Conservation (phyloP, 2,888 invertebrate genomes). For the Lepidocyrtoides sp. region DNA sequence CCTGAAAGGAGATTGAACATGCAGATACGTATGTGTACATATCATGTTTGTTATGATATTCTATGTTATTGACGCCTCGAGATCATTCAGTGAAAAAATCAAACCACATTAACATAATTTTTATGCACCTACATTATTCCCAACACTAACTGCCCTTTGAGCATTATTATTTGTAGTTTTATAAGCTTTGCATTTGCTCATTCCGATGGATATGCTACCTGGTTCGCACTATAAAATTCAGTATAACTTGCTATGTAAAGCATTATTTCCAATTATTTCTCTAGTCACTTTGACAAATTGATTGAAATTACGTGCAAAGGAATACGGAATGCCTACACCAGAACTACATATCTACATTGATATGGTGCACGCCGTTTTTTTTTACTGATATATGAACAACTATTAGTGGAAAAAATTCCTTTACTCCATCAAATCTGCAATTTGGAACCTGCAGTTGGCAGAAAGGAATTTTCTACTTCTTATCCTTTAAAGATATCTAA, state of each 20-base stretch:
- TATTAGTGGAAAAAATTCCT: background rate
- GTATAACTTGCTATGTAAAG: background rate
- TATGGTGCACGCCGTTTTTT: background rate
- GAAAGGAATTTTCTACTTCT: constrained; percentile 43
- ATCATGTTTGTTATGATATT: background rate
- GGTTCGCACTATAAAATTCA: background rate
- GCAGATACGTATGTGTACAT: background rate
- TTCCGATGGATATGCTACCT: background rate
- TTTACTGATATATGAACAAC: background rate
- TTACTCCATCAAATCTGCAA: background rate
- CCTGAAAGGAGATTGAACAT: background rate
- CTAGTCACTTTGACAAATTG: constrained; percentile 27
- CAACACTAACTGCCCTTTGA: background rate
- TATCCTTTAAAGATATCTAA: constrained; percentile 17
- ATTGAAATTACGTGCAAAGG: background rate
- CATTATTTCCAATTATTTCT: background rate
- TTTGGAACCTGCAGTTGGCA: background rate
- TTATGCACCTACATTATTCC: background rate
- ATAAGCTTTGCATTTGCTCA: background rate
- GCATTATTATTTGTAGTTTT: background rate
- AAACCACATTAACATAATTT: background rate
- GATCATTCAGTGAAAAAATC: constrained; percentile 5
- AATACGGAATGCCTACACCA: background rate
- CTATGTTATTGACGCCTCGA: constrained; percentile 29
- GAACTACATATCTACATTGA: background rate